These are phyloP conservation scores for Piscicola geometra DNA, from an alignment of 2,888 invertebrate genomes.

Conservation along the genomic window DNA sequence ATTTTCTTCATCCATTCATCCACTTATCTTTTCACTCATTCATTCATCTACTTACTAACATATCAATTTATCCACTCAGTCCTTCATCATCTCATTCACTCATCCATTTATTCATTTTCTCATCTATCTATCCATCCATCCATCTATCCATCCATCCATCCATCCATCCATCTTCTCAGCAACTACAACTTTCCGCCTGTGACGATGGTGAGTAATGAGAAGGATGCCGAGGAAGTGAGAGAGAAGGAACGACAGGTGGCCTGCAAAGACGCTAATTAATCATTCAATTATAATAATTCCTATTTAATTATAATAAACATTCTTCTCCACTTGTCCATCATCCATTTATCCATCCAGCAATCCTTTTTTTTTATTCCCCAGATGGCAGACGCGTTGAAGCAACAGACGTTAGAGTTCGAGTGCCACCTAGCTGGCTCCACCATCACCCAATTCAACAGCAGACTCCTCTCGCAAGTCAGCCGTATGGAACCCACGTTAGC, in stretches of 20 bases:
- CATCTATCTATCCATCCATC: neutral
- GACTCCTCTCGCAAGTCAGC: conserved; percentile 78
- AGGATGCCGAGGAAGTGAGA: conserved; percentile 49
- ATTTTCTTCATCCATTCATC: conserved; percentile 4
- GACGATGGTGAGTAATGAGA: conserved; percentile 60
- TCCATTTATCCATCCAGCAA: neutral
- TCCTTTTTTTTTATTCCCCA: conserved; percentile 55
- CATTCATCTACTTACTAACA: neutral
- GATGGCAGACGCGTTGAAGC: conserved; percentile 68
- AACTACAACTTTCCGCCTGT: conserved; percentile 70
- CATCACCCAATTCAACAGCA: conserved; percentile 81
- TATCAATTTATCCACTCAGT: neutral
- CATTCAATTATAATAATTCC: neutral
- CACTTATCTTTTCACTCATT: neutral
- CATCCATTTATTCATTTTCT: neutral
- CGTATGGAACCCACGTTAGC: conserved; percentile 72
- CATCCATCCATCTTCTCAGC: conserved; percentile 51
- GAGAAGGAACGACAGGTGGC: conserved; percentile 51
- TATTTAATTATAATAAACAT: neutral
- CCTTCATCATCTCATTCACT: conserved; percentile 8
- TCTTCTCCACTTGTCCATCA: no score
- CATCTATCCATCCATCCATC: neutral
- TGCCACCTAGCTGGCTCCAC: conserved; percentile 77
- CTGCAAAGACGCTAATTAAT: neutral
- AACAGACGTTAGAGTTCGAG: conserved; percentile 80